These are phyloP conservation scores for Steromphala cineraria DNA, from an alignment of 2,888 invertebrate species.

Conservation along the genomic window DNA sequence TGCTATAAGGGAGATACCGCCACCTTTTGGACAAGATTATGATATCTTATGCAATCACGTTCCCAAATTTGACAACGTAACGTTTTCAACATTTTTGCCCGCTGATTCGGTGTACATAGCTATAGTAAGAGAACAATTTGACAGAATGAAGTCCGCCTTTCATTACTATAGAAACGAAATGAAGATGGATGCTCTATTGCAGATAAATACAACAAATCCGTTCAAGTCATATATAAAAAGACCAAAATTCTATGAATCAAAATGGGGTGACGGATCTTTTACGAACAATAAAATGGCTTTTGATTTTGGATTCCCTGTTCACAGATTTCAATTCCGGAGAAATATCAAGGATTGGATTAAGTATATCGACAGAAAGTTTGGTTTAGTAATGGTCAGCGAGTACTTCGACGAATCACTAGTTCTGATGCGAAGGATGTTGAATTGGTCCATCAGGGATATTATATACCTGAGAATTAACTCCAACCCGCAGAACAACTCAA, in stretches of 20 bases:
- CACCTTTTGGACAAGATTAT: conserved; percentile 38
- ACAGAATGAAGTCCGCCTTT: conserved; percentile 49
- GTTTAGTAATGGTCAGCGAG: not conserved
- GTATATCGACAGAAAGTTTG: not conserved
- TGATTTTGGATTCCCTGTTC: conserved; percentile 48
- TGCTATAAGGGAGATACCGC: conserved; percentile 32
- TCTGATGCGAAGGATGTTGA: not conserved
- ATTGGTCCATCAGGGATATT: not conserved
- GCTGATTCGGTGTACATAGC: conserved; percentile 48
- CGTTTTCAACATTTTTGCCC: conserved; percentile 41
- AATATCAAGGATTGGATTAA: not conserved
- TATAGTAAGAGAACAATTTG: conserved; percentile 50
- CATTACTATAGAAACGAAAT: conserved; percentile 32
- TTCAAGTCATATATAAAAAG: conserved; percentile 43
- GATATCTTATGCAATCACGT: conserved; percentile 53
- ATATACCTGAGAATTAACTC: not conserved
- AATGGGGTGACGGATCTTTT: conserved; percentile 34
- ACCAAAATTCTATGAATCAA: conserved; percentile 37
- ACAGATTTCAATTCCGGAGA: not conserved
- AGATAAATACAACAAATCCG: conserved; percentile 11
- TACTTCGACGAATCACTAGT: not conserved
- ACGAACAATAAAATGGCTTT: conserved; percentile 51
- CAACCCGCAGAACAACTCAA: not conserved
- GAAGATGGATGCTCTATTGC: not conserved
- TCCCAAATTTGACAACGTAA: conserved; percentile 40